A percentile compares a stretch with the other conserved stretches of the same genome.
phyloP scores from a whole-genome alignment of 2,888 invertebrate species.

The Masnerella sp. region DNA sequence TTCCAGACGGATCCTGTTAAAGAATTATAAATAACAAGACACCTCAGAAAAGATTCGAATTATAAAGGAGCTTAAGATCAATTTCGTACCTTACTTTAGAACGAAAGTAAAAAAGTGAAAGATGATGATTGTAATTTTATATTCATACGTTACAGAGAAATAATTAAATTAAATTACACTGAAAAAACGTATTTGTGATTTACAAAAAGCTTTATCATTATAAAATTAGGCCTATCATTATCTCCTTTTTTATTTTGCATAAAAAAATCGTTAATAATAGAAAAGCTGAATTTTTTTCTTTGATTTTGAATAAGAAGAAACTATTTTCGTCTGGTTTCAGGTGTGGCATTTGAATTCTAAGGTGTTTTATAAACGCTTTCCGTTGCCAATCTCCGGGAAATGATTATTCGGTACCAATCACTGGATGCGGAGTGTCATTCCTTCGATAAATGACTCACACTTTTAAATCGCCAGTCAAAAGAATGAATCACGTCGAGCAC shows the following conservation, averaged over 20 bases:
- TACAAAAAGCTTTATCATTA: no score
- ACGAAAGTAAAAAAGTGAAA: conserved; percentile 1
- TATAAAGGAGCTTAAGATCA: conserved; percentile 5
- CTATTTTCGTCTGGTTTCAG: conserved; percentile 5
- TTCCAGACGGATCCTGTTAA: conserved; percentile 29
- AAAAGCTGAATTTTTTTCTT: no score
- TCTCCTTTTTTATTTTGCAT: no score
- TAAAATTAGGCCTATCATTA: no score
- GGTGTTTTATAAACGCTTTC: conserved; percentile 21
- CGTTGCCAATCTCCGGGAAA: conserved; percentile 26
- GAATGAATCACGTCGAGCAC: conserved; percentile 59
- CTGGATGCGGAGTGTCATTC: conserved; percentile 36
- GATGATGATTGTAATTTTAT: conserved; percentile 11
- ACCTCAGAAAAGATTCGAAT: conserved; percentile 11
- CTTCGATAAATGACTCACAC: conserved; percentile 61
- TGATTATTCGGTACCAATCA: conserved; percentile 26
- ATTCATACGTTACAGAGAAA: neutral
- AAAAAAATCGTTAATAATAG: no score
- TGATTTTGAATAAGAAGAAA: no score
- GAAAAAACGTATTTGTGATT: no score
- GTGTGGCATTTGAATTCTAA: conserved; percentile 4
- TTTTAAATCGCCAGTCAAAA: conserved; percentile 42
- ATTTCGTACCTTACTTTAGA: conserved; percentile 6
- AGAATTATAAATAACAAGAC: conserved; percentile 28
- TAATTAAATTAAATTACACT: neutral